Conservation (phyloP, 1,140 invertebrate species). For the Scylla paramamosain region DNA sequence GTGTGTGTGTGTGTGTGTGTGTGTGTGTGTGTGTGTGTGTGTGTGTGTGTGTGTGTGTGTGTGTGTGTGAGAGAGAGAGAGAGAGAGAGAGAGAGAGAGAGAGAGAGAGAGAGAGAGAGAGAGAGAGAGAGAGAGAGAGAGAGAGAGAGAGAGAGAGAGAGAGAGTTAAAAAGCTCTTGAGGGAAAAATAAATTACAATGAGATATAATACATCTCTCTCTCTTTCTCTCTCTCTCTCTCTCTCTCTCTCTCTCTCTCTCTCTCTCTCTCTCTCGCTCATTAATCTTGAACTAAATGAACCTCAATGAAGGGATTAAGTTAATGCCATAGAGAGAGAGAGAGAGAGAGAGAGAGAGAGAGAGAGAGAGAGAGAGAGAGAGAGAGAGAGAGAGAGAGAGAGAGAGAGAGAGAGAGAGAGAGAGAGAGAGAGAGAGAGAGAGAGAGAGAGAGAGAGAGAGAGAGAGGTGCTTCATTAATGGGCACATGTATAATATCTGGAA, state of each 20-base stretch:
- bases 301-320: constrained; percentile 22
- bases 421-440: constrained; percentile 20
- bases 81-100: not conserved
- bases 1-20: too few species aligned
- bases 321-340: not conserved
- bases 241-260: not conserved
- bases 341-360: not conserved
- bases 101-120: not conserved
- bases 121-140: constrained; percentile 11
- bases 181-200: not conserved
- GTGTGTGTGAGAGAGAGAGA: not conserved
- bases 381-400: constrained; percentile 20
- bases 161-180: not conserved
- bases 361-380: not conserved
- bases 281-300: not conserved
- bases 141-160: not conserved
- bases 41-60: too few species aligned
- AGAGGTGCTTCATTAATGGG: too few species aligned
- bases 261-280: not conserved
- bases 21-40: too few species aligned
- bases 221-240: not conserved
- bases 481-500: too few species aligned
- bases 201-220: not conserved
- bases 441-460: not conserved
- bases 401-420: constrained; percentile 20